Base-by-base conservation (phyloP, 2,797 vertebrate genomes). In the Cyprinella venusta region DNA sequence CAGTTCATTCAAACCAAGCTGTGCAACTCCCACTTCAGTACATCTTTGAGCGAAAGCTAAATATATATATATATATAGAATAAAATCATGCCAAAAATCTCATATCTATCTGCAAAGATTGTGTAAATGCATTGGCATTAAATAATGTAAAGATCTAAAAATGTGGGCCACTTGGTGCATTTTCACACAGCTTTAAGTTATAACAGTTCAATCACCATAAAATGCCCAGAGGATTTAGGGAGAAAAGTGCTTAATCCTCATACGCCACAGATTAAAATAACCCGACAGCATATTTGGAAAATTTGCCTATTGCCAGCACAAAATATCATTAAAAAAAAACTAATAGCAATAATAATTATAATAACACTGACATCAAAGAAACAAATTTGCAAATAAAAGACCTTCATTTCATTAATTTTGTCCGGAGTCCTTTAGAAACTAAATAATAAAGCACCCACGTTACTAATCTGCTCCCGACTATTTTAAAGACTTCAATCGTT, bases 221-320 rank as follows among this genome's bases (percentile, higher is more conserved):
- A 69, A 76, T 76, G 81, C 85, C 63, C 64, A 87, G 84, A 88
- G 78, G 86, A 89, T 82, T 69, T 79, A 54, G 88, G 86, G 83
- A 83, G 69, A 87, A 94, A 95, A 96, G 95, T 95, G 95, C 95
- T 94, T 92, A 74, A 85, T 94, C 91, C 89, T 87, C 89, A 93
- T 80, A 90, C 85, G 88, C 90, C 90, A 92, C 92, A 94, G 92
- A 93, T 93, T 89, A 50, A 88, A 82, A 86, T 87, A 90, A 84
- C 81, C 86, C 80, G 88, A 91, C 9, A 81, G 90, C 83, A 88
- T 88, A 89, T 91, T 91, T 89, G 89, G 89, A 90, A 91, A 92
- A 92, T 79, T 24, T 90, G 90, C 92, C 92, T 78, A 81, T 80
- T 90, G 93, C 93, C 94, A 95, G 94, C 92, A 91, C 90, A 89